Base-by-base conservation (phyloP, 92 coral and sea anemone species). In the Paragorgia papillata region DNA sequence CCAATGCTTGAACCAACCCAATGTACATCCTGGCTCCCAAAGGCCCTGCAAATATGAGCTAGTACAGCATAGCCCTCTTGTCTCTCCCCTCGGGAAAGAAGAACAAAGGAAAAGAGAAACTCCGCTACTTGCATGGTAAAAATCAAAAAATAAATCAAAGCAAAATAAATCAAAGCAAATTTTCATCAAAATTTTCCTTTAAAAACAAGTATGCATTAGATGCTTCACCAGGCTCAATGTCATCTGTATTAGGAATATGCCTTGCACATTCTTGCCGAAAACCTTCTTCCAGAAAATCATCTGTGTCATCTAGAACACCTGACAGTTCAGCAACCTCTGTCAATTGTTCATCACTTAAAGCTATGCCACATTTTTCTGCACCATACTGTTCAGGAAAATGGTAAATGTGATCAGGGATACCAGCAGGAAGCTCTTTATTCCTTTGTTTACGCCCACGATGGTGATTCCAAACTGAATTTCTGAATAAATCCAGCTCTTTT, bases 371-470 rank as follows among this genome's bases (percentile, higher is more conserved):
- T n/a, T n/a, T n/a, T n/a, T n/a, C 20, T 63, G 19, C 69, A 5
- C 69, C 69, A 30, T 33, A 63, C 1, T 33, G n/a, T 32, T 67
- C 57, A 10, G 74, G 57, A 28, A 69, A 69, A 3, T 48, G 27
- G 61, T 69, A 69, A 55, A 69, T 69, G 10, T 69, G 76, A 49
- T 69, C 60, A 10, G 44, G 76, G 21, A 69, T 69, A 0, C 76
- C 76, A 68, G 44, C 75, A 2, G 75, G 58, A 35, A 68, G 17
- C 19, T 68, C 9, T 46, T 68, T 68, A 59, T 68, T 68, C 25
- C 9, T 68, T 46, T 68, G 75, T n/a, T n/a, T 68, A 44, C 75
- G 12, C 17, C 12, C 56, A 13, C 75, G 8, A 29, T 68, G 75
- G 75, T 68, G 44, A 59, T 68, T 68, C 75, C 75, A 66, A 21